Conservation (phyloP, 2,888 invertebrate species). For the Tenthredo scrophulariae region DNA sequence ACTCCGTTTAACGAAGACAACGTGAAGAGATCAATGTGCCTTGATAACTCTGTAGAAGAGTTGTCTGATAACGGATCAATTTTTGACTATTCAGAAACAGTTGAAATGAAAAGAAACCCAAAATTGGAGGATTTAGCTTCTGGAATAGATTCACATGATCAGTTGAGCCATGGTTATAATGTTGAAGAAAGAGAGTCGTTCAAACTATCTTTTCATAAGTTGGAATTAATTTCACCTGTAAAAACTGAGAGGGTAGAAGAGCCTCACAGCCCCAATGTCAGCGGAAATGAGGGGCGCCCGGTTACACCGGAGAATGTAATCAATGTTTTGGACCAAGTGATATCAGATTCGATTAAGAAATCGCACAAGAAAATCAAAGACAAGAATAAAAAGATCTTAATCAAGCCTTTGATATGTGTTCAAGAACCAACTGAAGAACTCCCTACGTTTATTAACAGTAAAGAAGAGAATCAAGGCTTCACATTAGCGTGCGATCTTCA, state of each 20-base stretch:
- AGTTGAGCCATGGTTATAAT: not conserved
- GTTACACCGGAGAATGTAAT: constrained; percentile 70
- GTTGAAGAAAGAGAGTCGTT: not conserved
- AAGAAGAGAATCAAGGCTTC: not conserved
- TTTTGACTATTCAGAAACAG: constrained; percentile 16
- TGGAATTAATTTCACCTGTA: constrained; percentile 29
- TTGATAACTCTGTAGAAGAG: constrained; percentile 40
- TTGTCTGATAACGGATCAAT: constrained; percentile 30
- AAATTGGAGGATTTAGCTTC: not conserved
- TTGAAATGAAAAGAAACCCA: not conserved
- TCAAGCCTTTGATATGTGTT: constrained; percentile 58
- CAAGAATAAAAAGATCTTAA: constrained; percentile 64
- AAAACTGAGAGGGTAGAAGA: not conserved
- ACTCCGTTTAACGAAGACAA: not conserved
- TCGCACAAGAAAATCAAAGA: constrained; percentile 72
- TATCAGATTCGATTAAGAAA: constrained; percentile 71
- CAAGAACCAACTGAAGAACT: not conserved
- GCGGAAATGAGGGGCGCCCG: constrained; percentile 50
- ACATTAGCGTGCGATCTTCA: not conserved
- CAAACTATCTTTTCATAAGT: constrained; percentile 19
- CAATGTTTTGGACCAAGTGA: constrained; percentile 64
- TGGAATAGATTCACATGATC: not conserved
- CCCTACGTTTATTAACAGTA: not conserved
- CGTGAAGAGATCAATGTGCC: not conserved
- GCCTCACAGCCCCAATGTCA: not conserved